phyloP scores from a whole-genome alignment of 2,888 invertebrate species.

The Aleiodes alternator region DNA sequence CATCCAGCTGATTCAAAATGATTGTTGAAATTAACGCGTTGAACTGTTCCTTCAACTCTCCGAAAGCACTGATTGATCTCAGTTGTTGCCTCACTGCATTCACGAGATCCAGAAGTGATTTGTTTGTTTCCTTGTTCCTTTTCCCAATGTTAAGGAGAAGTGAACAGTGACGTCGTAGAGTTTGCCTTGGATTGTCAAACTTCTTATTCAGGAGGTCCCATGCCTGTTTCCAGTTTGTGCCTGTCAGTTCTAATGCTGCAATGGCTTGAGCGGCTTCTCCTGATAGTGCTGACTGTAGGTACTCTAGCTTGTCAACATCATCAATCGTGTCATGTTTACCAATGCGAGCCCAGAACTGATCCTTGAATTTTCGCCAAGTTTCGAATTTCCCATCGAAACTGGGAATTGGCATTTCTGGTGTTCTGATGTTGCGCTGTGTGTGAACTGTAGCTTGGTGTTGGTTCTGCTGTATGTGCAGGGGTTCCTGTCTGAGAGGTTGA shows the following conservation, averaged over 20 bases:
- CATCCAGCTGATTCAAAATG: constrained; percentile 32
- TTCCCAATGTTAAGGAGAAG: constrained; percentile 30
- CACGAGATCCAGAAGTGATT: constrained; percentile 40
- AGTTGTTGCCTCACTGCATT: constrained; percentile 46
- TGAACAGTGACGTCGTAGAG: constrained; percentile 48
- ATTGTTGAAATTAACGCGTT: constrained; percentile 36
- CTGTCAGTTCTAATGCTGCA: neutral
- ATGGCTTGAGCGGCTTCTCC: constrained; percentile 5
- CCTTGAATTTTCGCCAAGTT: no score
- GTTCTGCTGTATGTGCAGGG: no score
- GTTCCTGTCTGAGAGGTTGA: no score
- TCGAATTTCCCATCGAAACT: no score
- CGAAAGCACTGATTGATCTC: constrained; percentile 42
- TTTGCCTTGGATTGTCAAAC: constrained; percentile 47
- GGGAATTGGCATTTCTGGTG: constrained; percentile 43
- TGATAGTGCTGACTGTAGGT: no score
- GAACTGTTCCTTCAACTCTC: constrained; percentile 24
- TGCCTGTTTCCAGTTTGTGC: neutral
- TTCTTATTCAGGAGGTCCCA: neutral
- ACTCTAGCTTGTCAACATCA: no score
- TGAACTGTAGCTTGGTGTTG: no score
- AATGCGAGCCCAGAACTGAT: no score
- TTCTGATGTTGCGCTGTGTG: neutral
- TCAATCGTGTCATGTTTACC: no score
- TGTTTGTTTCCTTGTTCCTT: constrained; percentile 15